Base-by-base conservation (phyloP, 2,888 invertebrate genomes). In the Parnassius smintheus region DNA sequence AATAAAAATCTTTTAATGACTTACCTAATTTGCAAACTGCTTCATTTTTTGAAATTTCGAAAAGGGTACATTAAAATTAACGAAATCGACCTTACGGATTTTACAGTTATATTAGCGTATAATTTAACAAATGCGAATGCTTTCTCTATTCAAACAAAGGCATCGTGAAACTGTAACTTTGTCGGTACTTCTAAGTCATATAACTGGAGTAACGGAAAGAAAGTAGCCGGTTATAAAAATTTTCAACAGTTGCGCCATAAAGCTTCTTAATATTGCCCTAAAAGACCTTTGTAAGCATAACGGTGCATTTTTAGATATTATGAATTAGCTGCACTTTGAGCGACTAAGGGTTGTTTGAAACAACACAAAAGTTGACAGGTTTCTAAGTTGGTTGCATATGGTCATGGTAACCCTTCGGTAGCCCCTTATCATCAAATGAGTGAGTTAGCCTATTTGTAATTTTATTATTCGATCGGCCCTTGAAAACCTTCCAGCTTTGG, bases 121-220 rank as follows among this genome's bases (percentile, higher is more conserved):
- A 54, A 50, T 48, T 53, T 45, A 44, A 60, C 44, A 52, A 42
- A 25, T 53, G n/a, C 48, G 22, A 62, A 18, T n/a, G 60, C 64
- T 64, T 57, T 64, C 64, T 57, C 54, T 57, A 57, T 64, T 64
- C 22, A 50, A 55, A 53, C n/a, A 41, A 52, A 52, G 10, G 35
- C 12, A 9, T 48, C 11, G 45, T 48, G 60, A 73, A 79, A 84
- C 80, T 75, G 82, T 73, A 80, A 75, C 73, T 75, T 69, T 70
- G 80, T 80, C 88, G 90, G 86, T 72, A 59, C 62, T 69, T 76
- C 80, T 88, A 88, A 87, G 79, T 62, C 71, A 69, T 72, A 70
- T 78, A 86, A 86, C 80, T 85, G 74, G 82, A 66, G 77, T 90
- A 70, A 65, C 74, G 72, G 75, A 71, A 73, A 75, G 75, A 75